Evolutionary conservation across 2,113 vertebrate species (phyloP).

Genomic region (Elanoides forficatus): DNA sequence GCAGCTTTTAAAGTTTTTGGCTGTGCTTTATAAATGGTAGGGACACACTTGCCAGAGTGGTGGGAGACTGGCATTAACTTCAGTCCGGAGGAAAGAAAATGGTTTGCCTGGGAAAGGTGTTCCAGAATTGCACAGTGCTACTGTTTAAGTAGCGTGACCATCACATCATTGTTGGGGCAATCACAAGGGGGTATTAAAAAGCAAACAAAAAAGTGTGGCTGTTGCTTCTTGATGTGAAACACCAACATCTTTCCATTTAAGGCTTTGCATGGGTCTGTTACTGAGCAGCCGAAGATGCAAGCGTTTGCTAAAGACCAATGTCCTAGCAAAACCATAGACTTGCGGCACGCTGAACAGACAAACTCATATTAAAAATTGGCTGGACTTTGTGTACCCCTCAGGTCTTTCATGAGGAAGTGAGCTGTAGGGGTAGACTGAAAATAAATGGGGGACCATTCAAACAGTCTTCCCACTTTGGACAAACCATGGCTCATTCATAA

Average conservation of each 20-base stretch:
- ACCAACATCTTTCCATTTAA: not conserved
- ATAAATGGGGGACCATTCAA: not conserved
- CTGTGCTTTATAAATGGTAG: not conserved
- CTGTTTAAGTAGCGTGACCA: not conserved
- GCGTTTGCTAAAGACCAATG: accelerated
- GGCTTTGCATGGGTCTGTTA: not conserved
- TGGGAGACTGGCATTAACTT: not conserved
- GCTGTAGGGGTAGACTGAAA: not conserved
- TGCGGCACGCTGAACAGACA: not conserved
- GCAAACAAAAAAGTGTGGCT: not conserved
- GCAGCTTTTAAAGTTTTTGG: not conserved
- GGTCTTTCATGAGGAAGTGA: not conserved
- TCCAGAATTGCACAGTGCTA: not conserved
- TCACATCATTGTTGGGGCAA: not conserved
- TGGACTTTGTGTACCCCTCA: not conserved
- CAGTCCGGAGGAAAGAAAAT: not conserved
- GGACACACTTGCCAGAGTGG: not conserved
- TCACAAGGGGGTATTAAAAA: not conserved
- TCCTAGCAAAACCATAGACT: not conserved
- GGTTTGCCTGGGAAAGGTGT: not conserved
- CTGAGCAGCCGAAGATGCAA: not conserved
- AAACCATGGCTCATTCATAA: not conserved
- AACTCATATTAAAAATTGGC: not conserved
- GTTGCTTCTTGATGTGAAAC: not conserved
- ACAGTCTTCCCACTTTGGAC: not conserved